These are phyloP conservation scores for Ylistrum balloti DNA, from an alignment of 1,140 invertebrate genomes.

Conservation along the genomic window DNA sequence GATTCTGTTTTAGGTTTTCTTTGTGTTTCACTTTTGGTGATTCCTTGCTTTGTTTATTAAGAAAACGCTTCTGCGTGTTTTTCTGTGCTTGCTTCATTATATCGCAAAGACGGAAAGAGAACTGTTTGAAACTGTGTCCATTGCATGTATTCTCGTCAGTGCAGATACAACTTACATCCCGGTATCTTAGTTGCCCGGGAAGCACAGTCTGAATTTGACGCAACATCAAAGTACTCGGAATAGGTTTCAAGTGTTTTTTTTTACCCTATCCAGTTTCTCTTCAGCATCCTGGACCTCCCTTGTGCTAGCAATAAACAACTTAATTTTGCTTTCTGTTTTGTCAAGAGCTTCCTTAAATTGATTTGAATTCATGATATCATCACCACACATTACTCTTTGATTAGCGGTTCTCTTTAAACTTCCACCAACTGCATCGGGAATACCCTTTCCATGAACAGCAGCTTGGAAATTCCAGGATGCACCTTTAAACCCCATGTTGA, in stretches of 20 bases:
- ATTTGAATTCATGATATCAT: no score
- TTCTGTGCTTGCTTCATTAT: background rate
- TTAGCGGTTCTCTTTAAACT: no score
- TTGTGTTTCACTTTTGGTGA: background rate
- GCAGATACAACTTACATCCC: conserved; percentile 59
- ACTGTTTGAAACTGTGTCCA: background rate
- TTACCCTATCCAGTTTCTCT: background rate
- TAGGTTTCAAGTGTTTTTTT: conserved; percentile 43
- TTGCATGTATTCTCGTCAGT: background rate
- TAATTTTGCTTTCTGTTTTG: no score
- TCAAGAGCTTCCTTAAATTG: no score
- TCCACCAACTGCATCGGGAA: no score
- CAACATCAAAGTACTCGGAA: conserved; percentile 53
- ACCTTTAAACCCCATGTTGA: no score
- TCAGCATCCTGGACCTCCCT: background rate
- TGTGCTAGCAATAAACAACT: no score
- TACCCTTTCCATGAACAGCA: no score
- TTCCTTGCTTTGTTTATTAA: background rate
- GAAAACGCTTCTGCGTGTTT: background rate
- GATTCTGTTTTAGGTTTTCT: background rate
- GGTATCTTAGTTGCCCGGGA: conserved; percentile 43
- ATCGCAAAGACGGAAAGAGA: background rate
- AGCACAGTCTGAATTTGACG: conserved; percentile 58
- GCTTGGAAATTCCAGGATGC: no score
- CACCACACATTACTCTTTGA: no score